Percentiles rank a stretch among this genome's conserved stretches.
Evolutionary conservation across 2,113 vertebrate genomes (phyloP).

Genomic region (Campylorhamphus procurvoides): DNA sequence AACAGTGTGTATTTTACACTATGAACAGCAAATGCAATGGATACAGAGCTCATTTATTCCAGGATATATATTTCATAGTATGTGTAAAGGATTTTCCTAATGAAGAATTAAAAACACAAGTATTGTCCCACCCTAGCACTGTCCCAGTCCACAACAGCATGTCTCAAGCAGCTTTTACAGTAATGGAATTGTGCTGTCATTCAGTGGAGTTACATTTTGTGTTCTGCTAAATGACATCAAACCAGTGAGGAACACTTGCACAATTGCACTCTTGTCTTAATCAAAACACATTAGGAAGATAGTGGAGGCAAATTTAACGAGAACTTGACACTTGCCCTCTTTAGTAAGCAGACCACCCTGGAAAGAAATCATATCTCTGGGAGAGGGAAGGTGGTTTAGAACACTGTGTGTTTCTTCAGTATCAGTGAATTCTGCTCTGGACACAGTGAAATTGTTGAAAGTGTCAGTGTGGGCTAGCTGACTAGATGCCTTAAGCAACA

Average conservation of each 20-base stretch:
- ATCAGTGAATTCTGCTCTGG: neutral
- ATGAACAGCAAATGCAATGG: neutral
- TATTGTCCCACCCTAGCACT: neutral
- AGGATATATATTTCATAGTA: neutral
- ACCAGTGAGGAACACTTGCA: neutral
- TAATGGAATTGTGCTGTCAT: conserved; percentile 12
- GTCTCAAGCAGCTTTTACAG: neutral
- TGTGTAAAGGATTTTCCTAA: neutral
- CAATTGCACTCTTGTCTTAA: neutral
- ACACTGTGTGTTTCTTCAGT: neutral
- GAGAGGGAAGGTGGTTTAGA: neutral
- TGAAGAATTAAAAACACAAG: neutral
- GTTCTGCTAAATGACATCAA: neutral
- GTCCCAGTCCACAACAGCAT: neutral
- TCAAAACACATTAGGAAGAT: neutral
- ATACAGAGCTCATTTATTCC: neutral
- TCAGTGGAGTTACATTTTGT: neutral
- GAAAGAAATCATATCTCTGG: neutral
- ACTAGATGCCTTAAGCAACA: neutral
- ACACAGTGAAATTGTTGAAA: neutral
- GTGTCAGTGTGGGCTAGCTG: neutral
- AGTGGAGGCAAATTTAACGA: neutral
- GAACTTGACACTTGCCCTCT: neutral
- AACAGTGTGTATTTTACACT: neutral
- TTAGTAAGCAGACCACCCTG: neutral